Conservation (phyloP, 2,888 invertebrate species). For the Drosophila crucigera region DNA sequence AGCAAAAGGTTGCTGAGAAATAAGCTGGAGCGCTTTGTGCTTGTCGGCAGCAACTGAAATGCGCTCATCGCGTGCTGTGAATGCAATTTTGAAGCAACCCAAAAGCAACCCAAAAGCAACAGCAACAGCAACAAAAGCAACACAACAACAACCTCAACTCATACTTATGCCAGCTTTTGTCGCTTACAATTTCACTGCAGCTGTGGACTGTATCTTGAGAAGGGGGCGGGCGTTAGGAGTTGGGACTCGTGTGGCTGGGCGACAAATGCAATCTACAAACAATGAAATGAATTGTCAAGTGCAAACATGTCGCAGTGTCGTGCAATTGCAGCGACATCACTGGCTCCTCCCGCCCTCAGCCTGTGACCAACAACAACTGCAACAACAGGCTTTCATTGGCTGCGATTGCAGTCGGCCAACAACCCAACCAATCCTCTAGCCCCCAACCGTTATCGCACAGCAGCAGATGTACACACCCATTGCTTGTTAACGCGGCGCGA, state of each 20-base stretch:
- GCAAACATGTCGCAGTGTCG: conserved; percentile 78
- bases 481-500: conserved; percentile 46
- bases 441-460: conserved; percentile 7
- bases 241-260: conserved; percentile 36
- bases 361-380: conserved; percentile 7
- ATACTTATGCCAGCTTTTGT: conserved; percentile 12
- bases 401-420: conserved; percentile 37
- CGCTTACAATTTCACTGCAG: conserved; percentile 49
- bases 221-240: not conserved
- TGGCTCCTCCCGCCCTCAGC: not conserved
- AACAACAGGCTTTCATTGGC: conserved; percentile 64
- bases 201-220: conserved; percentile 13
- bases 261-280: conserved; percentile 81
- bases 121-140: conserved; percentile 19
- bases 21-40: conserved; percentile 74
- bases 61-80: conserved; percentile 79
- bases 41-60: conserved; percentile 63
- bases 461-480: conserved; percentile 19
- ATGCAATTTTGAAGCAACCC: conserved; percentile 70
- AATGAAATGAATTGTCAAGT: conserved; percentile 83
- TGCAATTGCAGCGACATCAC: conserved; percentile 63
- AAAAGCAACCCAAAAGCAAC: conserved; percentile 36
- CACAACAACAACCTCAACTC: conserved; percentile 6
- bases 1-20: conserved; percentile 73
- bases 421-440: not conserved